A percentile compares a stretch with the other conserved stretches of the same genome.
Evolutionary conservation across 2,113 vertebrate genomes (phyloP).

Genomic region (Cepphus grylle): DNA sequence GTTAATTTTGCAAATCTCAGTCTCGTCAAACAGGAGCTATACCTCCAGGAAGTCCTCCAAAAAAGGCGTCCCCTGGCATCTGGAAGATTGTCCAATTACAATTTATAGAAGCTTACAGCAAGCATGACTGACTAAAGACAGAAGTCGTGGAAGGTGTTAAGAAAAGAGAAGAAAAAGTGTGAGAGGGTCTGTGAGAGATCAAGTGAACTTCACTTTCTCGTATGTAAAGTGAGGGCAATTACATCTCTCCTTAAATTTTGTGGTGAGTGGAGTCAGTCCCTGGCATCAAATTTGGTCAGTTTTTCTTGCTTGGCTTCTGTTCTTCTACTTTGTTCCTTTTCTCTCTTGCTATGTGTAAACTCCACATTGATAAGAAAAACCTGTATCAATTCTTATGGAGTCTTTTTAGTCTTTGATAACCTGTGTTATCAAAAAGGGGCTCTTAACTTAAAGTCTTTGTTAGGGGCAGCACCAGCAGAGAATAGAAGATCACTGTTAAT

Average conservation of each 20-base stretch:
- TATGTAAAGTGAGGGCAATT: background rate
- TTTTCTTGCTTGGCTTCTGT: background rate
- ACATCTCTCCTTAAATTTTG: background rate
- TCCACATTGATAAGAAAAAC: background rate
- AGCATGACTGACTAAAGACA: background rate
- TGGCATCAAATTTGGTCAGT: background rate
- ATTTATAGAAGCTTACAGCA: background rate
- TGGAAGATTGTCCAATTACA: background rate
- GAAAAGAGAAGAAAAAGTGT: background rate
- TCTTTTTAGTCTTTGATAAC: background rate
- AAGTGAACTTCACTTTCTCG: background rate
- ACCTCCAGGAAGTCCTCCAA: background rate
- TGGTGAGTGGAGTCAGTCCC: background rate
- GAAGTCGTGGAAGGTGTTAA: accelerated
- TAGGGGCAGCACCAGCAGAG: background rate
- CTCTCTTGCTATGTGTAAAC: background rate
- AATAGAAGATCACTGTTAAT: background rate
- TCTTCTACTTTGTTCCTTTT: background rate
- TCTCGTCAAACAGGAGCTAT: background rate
- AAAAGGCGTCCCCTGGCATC: background rate
- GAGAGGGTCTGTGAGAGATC: background rate
- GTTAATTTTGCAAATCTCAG: background rate
- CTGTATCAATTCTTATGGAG: background rate
- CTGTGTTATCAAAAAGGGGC: background rate
- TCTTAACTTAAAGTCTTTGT: background rate